These are phyloP conservation scores for Patagioenas fasciata DNA, from an alignment of 2,113 vertebrate genomes.

Conservation along the genomic window DNA sequence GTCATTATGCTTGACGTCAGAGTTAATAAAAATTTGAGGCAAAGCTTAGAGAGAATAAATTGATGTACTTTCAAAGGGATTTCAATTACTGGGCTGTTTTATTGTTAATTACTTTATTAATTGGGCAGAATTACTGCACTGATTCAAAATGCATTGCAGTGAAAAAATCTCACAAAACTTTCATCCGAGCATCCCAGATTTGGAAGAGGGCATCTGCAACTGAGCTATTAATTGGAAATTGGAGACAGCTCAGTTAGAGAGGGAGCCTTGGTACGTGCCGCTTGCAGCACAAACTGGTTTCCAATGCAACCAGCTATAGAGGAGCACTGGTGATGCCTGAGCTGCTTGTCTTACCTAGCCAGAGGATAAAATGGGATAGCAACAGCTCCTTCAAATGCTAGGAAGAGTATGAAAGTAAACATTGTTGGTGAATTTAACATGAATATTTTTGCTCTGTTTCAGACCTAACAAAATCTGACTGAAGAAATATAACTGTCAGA, in stretches of 20 bases:
- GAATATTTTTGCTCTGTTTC: neutral
- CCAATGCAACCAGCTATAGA: neutral
- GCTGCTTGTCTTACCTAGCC: neutral
- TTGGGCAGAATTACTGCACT: constrained; percentile 40
- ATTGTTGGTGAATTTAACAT: neutral
- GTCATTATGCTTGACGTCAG: constrained; percentile 33
- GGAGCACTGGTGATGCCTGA: neutral
- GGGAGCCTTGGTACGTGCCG: neutral
- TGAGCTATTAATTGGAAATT: constrained; percentile 12
- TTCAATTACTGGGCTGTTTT: constrained; percentile 51
- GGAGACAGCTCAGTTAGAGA: neutral
- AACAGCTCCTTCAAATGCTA: neutral
- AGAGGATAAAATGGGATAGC: neutral
- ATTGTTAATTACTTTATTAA: constrained; percentile 73
- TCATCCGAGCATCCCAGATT: neutral
- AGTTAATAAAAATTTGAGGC: constrained; percentile 66
- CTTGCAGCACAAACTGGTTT: neutral
- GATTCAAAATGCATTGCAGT: constrained; percentile 18
- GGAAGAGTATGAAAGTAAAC: neutral
- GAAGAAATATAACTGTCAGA: neutral
- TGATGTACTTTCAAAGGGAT: constrained; percentile 55
- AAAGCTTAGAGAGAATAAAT: constrained; percentile 63
- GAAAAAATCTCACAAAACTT: constrained; percentile 1
- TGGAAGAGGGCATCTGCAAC: neutral
- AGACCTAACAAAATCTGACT: neutral